Evolutionary conservation across 2,888 invertebrate genomes (phyloP).

Genomic region (Parnassius mnemosyne): DNA sequence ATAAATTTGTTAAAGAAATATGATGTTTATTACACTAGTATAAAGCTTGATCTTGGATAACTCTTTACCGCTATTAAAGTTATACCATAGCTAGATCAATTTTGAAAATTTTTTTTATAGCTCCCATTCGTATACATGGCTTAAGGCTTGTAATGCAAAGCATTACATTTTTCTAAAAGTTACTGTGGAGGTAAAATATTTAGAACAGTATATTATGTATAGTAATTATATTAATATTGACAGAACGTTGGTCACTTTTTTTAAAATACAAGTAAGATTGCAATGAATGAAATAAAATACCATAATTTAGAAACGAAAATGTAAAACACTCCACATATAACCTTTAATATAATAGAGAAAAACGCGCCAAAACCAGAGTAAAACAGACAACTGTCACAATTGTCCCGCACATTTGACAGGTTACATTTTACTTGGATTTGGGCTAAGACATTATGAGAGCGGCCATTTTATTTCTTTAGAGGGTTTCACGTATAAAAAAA

Average conservation of each 20-base stretch:
- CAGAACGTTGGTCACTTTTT: slow-evolving; percentile 23
- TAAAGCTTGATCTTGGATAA: slow-evolving; percentile 74
- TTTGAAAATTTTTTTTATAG: slow-evolving; percentile 58
- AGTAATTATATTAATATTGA: slow-evolving; percentile 4
- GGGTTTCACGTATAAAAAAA: slow-evolving; percentile 2
- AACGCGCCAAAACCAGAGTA: slow-evolving; percentile 20
- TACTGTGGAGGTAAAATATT: slow-evolving; percentile 42
- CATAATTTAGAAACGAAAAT: slow-evolving; percentile 14
- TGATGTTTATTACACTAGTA: slow-evolving; percentile 63
- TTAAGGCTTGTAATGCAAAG: slow-evolving; percentile 82
- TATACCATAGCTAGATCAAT: slow-evolving; percentile 63
- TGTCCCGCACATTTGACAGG: slow-evolving; percentile 20
- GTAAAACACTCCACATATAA: slow-evolving; percentile 25
- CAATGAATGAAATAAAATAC: slow-evolving; percentile 27
- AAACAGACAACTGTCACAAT: slow-evolving; percentile 22
- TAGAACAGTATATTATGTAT: slow-evolving; percentile 24
- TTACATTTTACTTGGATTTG: slow-evolving; percentile 19
- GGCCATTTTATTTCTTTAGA: slow-evolving; percentile 16
- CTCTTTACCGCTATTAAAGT: slow-evolving; percentile 55
- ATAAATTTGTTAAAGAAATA: slow-evolving; percentile 43
- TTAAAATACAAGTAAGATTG: slow-evolving; percentile 33
- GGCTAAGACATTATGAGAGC: slow-evolving; percentile 18
- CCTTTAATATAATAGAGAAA: slow-evolving; percentile 10
- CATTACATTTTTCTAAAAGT: slow-evolving; percentile 62
- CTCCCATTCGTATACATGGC: slow-evolving; percentile 84